Base-by-base conservation (phyloP, 1,140 invertebrate species). In the Piezodorus guildinii region DNA sequence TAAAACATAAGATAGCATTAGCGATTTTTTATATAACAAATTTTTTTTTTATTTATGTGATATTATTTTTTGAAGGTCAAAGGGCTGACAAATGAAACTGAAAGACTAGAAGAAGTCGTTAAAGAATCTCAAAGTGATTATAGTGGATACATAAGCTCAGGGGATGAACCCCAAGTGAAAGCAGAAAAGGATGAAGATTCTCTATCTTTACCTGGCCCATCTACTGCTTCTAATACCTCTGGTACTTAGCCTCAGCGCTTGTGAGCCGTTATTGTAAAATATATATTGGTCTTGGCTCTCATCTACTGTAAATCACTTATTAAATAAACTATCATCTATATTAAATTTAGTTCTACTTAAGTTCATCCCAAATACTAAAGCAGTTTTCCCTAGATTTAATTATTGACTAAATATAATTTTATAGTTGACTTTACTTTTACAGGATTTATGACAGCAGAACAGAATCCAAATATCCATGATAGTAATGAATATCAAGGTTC, bases 101-200 rank as follows among this genome's bases (percentile, higher is more conserved):
- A 61, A 19, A 61, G 44, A 14, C 12, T 45, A 15, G 60, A 61
- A 44, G 60, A 61, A 25, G 39, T 43, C 8, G n/a, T 61, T 3
- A 61, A 46, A 21, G 60, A 61, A 43, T 23, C 34, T 27, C 44
- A 45, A 45, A 61, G 60, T 45, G 39, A 61, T 46, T 46, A 61
- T 25, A 44, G 39, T 17, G 44, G 60, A 17, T 43, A 61, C 19
- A 5, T 21, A 45, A 23, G 39, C 25, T 61, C 39, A 3, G 39
- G 25, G 21, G 60, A 61, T 14, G 60, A 46, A 14, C 25, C 43
- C 2, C 39, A 16, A 44, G 19, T 45, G 8, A 61, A 61, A 61
- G 44, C 21, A 23, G 60, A 61, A 46, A 61, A 61, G 15, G 60
- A 61, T 44, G 60, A 61, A 4, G 60, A 61, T 61, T 61, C 60